phyloP scores from a whole-genome alignment of 2,888 invertebrate genomes.

The Drosophila parthenogenetica region DNA sequence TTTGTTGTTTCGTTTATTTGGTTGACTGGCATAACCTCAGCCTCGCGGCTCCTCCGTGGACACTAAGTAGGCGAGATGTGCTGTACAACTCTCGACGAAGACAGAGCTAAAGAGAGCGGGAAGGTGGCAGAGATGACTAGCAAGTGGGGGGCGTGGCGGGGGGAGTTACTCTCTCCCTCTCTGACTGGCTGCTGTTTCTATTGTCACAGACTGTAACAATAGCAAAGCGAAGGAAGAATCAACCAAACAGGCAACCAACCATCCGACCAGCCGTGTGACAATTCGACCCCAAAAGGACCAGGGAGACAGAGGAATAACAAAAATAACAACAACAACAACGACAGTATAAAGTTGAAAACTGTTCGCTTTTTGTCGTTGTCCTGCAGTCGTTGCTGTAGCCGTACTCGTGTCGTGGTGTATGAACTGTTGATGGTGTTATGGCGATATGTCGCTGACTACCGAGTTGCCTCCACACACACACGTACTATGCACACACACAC shows the following conservation, averaged over 20 bases:
- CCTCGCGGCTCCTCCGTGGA: slow-evolving; percentile 41
- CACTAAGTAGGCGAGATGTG: slow-evolving; percentile 64
- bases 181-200: slow-evolving; percentile 56
- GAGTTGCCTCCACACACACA: slow-evolving; percentile 25
- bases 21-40: slow-evolving; percentile 81
- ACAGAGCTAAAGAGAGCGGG: slow-evolving; percentile 1
- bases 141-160: not conserved
- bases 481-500: not conserved
- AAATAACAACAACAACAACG: slow-evolving; percentile 34
- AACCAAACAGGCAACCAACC: slow-evolving; percentile 22
- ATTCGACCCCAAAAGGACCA: slow-evolving; percentile 77
- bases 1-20: slow-evolving; percentile 81
- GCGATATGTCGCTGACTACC: slow-evolving; percentile 76
- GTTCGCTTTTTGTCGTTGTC: slow-evolving; percentile 51
- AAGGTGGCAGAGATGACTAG: not conserved
- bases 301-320: slow-evolving; percentile 20
- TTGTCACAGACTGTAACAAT: slow-evolving; percentile 79
- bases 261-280: slow-evolving; percentile 67
- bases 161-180: not conserved
- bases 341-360: slow-evolving; percentile 36
- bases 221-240: slow-evolving; percentile 49
- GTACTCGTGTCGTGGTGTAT: slow-evolving; percentile 45
- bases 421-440: slow-evolving; percentile 80
- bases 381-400: slow-evolving; percentile 9
- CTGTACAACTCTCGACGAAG: slow-evolving; percentile 3